These are phyloP conservation scores for Nymphalis urticae DNA, from an alignment of 2,888 invertebrate species.

Conservation along the genomic window DNA sequence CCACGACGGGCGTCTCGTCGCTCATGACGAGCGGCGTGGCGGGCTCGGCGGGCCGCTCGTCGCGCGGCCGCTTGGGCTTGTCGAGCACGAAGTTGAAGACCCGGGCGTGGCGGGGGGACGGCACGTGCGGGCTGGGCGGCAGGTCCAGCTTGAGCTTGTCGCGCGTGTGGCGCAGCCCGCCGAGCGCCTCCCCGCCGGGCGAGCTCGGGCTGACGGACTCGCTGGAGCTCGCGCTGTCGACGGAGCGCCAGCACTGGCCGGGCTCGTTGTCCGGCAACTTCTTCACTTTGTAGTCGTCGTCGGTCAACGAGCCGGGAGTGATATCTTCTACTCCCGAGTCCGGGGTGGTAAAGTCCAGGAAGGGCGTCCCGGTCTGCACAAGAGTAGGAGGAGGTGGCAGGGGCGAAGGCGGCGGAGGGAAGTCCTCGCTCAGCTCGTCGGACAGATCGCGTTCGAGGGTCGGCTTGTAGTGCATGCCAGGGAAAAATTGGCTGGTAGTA, in stretches of 20 bases:
- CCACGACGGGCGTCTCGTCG: constrained; percentile 71
- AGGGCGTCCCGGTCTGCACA: constrained; percentile 55
- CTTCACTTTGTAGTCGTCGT: constrained; percentile 61
- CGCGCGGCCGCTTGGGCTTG: constrained; percentile 52
- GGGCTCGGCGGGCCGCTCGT: constrained; percentile 42
- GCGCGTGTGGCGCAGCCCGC: constrained; percentile 87
- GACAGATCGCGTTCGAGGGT: constrained; percentile 52
- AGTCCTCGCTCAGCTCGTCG: constrained; percentile 53
- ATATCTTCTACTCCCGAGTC: constrained; percentile 84
- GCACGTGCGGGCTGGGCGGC: constrained; percentile 79
- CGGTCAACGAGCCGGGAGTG: constrained; percentile 74
- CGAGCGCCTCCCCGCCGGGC: constrained; percentile 76
- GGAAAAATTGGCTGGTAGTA: constrained; percentile 86
- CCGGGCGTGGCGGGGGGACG: constrained; percentile 67
- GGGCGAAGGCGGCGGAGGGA: constrained; percentile 47
- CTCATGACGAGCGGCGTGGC: constrained; percentile 67
- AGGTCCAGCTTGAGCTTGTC: constrained; percentile 87
- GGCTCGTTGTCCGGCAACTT: constrained; percentile 50
- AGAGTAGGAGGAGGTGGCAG: constrained; percentile 48
- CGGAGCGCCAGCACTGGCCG: constrained; percentile 54
- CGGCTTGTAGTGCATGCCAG: constrained; percentile 78
- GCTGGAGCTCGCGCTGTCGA: constrained; percentile 70
- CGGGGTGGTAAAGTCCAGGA: constrained; percentile 80
- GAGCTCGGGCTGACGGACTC: constrained; percentile 74
- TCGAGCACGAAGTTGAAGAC: constrained; percentile 74